Conservation (phyloP, 2,888 invertebrate genomes). For the Aphodius granarius region DNA sequence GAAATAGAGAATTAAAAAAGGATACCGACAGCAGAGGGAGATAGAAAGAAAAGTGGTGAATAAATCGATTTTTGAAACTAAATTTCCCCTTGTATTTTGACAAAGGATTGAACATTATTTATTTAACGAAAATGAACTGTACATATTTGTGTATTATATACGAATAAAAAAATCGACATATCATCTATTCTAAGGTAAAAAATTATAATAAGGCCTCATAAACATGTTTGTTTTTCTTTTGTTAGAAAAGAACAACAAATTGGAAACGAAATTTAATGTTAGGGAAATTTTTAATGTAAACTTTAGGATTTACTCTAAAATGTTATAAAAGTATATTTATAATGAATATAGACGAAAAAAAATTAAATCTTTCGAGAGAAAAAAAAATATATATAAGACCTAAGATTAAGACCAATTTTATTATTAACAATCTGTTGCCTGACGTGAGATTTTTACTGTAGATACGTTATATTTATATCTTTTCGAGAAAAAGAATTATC, state of each 20-base stretch:
- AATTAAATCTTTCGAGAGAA: background rate
- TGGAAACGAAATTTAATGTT: slow-evolving; percentile 15
- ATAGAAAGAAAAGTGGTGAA: background rate
- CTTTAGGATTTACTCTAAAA: slow-evolving; percentile 22
- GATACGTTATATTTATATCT: background rate
- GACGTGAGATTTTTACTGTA: slow-evolving; percentile 17
- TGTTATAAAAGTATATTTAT: slow-evolving; percentile 27
- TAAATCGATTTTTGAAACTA: background rate
- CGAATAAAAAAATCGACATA: slow-evolving; percentile 47
- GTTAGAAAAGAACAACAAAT: slow-evolving; percentile 9
- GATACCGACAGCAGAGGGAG: background rate
- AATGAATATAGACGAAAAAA: slow-evolving; percentile 21
- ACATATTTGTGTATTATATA: slow-evolving; percentile 36
- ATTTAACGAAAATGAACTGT: slow-evolving; percentile 8
- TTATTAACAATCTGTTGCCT: slow-evolving; percentile 26
- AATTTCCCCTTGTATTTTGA: background rate
- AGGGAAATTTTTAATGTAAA: slow-evolving; percentile 24
- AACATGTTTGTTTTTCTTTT: slow-evolving; percentile 12
- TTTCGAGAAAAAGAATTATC: slow-evolving; percentile 4
- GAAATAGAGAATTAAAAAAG: background rate
- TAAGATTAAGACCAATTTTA: slow-evolving; percentile 30
- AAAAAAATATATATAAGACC: slow-evolving; percentile 25
- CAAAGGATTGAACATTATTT: background rate
- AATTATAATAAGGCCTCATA: slow-evolving; percentile 23
- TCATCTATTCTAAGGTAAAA: slow-evolving; percentile 41